phyloP scores from a whole-genome alignment of 2,888 invertebrate genomes.

The Mylabris sibirica region DNA sequence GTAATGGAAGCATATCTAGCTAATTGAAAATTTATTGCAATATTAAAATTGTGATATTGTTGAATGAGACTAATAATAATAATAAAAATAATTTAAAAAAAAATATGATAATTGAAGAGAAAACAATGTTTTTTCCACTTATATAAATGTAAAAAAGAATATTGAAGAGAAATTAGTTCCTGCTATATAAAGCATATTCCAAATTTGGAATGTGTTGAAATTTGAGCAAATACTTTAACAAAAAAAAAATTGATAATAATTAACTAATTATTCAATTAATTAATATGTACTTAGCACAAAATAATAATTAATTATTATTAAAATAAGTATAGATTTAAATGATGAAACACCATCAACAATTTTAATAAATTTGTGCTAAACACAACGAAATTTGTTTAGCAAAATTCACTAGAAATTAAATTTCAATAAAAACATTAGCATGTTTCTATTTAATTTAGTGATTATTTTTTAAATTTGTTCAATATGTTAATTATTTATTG shows the following conservation, averaged over 20 bases:
- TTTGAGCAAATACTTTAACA: constrained; percentile 35
- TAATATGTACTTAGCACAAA: constrained; percentile 59
- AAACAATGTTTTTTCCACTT: constrained; percentile 49
- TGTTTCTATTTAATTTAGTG: not conserved
- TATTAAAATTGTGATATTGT: constrained; percentile 63
- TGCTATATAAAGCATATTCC: constrained; percentile 38
- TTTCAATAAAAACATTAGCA: constrained; percentile 36
- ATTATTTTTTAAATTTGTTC: constrained; percentile 44
- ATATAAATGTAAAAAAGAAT: constrained; percentile 46
- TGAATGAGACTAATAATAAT: constrained; percentile 61
- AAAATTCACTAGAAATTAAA: constrained; percentile 39
- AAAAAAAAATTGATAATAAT: constrained; percentile 31
- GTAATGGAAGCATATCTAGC: constrained; percentile 61
- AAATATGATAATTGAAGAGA: not conserved
- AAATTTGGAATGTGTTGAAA: constrained; percentile 23
- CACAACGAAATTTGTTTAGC: constrained; percentile 48
- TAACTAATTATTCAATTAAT: constrained; percentile 6
- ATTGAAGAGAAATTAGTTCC: constrained; percentile 53
- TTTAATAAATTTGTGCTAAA: constrained; percentile 45
- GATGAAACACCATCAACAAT: constrained; percentile 45
- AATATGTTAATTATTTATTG: constrained; percentile 52
- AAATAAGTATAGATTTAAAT: constrained; percentile 16
- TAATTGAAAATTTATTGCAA: constrained; percentile 60
- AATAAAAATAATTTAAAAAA: constrained; percentile 35
- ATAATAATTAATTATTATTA: constrained; percentile 44